Percentiles rank a stretch among this genome's conserved stretches.
These are phyloP conservation scores for Sarcoramphus papa DNA, from an alignment of 2,797 vertebrate species.

Conservation along the genomic window DNA sequence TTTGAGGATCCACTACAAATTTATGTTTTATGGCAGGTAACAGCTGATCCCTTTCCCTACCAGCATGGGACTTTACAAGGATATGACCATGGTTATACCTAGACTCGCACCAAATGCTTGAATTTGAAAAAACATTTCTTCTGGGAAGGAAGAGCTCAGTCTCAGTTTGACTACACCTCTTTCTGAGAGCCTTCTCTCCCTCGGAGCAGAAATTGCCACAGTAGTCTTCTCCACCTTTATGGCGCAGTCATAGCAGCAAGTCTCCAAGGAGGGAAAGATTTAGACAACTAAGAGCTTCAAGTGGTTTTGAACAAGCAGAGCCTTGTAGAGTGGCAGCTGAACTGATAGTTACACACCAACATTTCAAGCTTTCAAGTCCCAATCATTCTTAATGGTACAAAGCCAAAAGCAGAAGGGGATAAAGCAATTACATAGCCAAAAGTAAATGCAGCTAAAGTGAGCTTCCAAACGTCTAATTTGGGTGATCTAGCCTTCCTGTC, in stretches of 20 bases:
- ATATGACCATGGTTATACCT: neutral
- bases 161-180: neutral
- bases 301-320: slow-evolving; percentile 18
- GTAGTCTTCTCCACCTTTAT: neutral
- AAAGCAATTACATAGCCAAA: neutral
- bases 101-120: neutral
- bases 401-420: slow-evolving; percentile 36
- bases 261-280: slow-evolving; percentile 9
- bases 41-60: neutral
- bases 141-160: neutral
- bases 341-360: neutral
- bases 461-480: slow-evolving; percentile 11
- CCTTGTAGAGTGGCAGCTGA: neutral
- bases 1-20: neutral
- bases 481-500: neutral
- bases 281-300: slow-evolving; percentile 26
- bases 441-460: neutral
- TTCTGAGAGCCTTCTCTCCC: neutral
- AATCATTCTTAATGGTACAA: neutral
- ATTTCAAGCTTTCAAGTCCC: slow-evolving; percentile 31
- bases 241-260: neutral
- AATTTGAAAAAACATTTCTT: neutral
- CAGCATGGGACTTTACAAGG: neutral
- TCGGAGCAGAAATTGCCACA: neutral
- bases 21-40: neutral